Base-by-base conservation (phyloP, 2,888 invertebrate genomes). In the Fragum sueziense region DNA sequence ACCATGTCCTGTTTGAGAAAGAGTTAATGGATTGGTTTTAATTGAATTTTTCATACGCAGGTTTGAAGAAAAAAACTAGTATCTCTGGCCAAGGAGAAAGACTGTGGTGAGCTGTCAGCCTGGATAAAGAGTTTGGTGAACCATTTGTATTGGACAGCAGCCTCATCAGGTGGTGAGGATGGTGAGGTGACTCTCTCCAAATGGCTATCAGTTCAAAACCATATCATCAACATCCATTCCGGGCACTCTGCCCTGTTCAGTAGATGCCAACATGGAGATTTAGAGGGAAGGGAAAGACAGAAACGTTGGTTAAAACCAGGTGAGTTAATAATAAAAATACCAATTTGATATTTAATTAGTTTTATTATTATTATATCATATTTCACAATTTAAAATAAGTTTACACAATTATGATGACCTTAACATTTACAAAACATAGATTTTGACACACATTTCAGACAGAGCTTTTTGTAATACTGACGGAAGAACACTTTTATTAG, bases 61-160 rank as follows among this genome's bases (percentile, higher is more conserved):
- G 73, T 22, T 25, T 83, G 9, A 80, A 78, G 68, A 80, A 81
- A 47, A n/a, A 76, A 79, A 57, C 25, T 79, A 7, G 9, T 65
- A 0, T 67, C 74, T 2, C 22, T 80, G 17, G 57, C 78, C 2
- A 83, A 83, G 25, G 65, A 80, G 31, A 83, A 80, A 54, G 80
- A 76, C 17, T 81, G 84, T 59, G 22, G 31, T 4, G 71, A 69
- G 2, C 14, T 79, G 6, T 0, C 29, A 3, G 69, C n/a, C 17
- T 84, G 84, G 84, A 76, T 80, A 0, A 79, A 74, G 27, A 84
- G 84, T 68, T 29, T 86, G 1, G 59, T 61, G 0, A 85, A 85
- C 54, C 84, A 86, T 70, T 25, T 86, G 14, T 86, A 86, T 33
- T 86, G 83, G 83, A 31, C 69, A 22, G 85, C 83, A 31, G 80